Conservation (phyloP, 2,113 vertebrate species). For the Sorex fumeus region DNA sequence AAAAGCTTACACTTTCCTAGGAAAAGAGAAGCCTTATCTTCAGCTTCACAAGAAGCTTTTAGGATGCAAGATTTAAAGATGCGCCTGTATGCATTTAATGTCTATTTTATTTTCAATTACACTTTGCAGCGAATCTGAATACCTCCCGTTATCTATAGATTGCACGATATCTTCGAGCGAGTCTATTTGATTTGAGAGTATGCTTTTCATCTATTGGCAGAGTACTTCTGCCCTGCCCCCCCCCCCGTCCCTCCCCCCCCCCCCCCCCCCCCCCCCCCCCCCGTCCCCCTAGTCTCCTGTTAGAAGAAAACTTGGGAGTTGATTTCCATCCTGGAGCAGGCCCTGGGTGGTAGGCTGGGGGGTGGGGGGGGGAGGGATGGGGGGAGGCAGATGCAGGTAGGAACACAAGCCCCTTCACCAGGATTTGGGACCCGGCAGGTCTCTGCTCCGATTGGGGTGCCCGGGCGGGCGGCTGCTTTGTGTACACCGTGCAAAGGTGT, state of each 20-base stretch:
- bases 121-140: slow-evolving; percentile 77
- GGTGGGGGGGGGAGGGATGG: too few species aligned
- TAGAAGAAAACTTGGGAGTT: slow-evolving; percentile 77
- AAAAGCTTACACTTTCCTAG: slow-evolving; percentile 75
- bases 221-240: background rate
- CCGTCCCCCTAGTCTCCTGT: slow-evolving; percentile 64
- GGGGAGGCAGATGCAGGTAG: slow-evolving; percentile 17
- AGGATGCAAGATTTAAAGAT: slow-evolving; percentile 84
- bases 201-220: slow-evolving; percentile 78
- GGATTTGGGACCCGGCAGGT: background rate
- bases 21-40: slow-evolving; percentile 69
- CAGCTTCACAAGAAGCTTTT: slow-evolving; percentile 74
- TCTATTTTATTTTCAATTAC: slow-evolving; percentile 85
- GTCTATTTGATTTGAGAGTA: slow-evolving; percentile 59
- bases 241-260: rapidly evolving
- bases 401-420: too few species aligned
- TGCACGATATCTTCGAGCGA: slow-evolving; percentile 56
- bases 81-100: slow-evolving; percentile 76
- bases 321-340: slow-evolving; percentile 14
- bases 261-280: rapidly evolving
- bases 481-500: slow-evolving; percentile 87
- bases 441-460: slow-evolving; percentile 6
- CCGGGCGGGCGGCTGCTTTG: slow-evolving; percentile 81
- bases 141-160: slow-evolving; percentile 74
- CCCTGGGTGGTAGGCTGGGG: too few species aligned